Evolutionary conservation across 1,140 invertebrate genomes (phyloP), one percentile per base, ranked within the genome.

Genomic region (Drosophila orosa): DNA sequence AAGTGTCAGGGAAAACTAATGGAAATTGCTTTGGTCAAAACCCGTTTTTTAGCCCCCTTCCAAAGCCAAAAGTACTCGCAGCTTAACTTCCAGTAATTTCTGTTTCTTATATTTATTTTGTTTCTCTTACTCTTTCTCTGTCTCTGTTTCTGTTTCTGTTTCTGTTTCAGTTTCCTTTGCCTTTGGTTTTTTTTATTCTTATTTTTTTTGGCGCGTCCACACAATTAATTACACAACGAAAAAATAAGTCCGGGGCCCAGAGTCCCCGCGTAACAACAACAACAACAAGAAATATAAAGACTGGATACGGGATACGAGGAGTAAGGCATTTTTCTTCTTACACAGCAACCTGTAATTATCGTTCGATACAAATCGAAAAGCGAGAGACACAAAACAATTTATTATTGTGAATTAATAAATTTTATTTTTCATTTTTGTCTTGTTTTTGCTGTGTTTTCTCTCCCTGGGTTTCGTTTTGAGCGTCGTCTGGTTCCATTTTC

Each of bases 331-430:
- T 83, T 83, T 83, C 80, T 79, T 83, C 65, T 85, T 80, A 75
- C 69, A 74, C 60, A 77, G 45, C 60, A 84, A 84, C 81, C 81
- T 85, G 73, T 84, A 84, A 84, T 84, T 84, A 84, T 84, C 81
- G 78, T 80, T 85, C 81, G 81, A 84, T 84, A 84, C 81, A 85
- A 84, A 84, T 84, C 81, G 81, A 84, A 83, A 84, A 77, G 68
- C 81, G 81, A 80, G 82, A 84, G 80, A 84, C 80, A 84, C 80
- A 76, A 84, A 84, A 72, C 68, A 84, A 84, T 84, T 84, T 84
- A 84, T 84, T 84, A 85, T 84, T 84, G 81, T 84, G 81, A 77
- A 84, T 84, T 85, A 85, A 85, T 85, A 85, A 85, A 85, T 85
- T 85, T 80, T 84, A 79, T 84, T 76, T 79, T 72, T 15, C 66